Evolutionary conservation across 2,888 invertebrate genomes (phyloP).

Genomic region (Proisotoma minuta): DNA sequence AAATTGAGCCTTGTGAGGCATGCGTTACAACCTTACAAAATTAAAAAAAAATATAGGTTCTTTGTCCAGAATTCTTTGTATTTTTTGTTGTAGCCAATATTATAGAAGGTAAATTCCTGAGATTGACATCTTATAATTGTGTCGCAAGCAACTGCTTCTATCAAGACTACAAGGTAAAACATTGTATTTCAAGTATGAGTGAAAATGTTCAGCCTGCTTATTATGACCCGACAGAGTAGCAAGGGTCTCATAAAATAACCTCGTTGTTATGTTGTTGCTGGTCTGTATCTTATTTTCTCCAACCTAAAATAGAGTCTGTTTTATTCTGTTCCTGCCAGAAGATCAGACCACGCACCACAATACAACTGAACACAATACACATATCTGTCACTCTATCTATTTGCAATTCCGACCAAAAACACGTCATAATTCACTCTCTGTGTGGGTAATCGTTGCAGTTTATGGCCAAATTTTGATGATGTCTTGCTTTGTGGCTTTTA

Average conservation of each 20-base stretch:
- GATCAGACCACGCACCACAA: neutral
- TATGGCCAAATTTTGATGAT: constrained; percentile 2
- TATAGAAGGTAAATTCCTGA: too few species aligned
- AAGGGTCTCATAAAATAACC: neutral
- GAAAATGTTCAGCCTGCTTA: neutral
- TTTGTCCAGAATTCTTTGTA: too few species aligned
- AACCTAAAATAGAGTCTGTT: neutral
- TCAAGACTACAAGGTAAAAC: too few species aligned
- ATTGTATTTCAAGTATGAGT: neutral
- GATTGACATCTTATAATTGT: too few species aligned
- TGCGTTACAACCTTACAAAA: too few species aligned
- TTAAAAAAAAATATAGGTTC: too few species aligned
- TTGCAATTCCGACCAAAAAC: neutral
- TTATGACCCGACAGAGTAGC: neutral
- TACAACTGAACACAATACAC: neutral
- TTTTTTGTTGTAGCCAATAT: too few species aligned
- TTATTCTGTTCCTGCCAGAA: neutral
- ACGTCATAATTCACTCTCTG: neutral
- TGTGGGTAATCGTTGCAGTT: neutral
- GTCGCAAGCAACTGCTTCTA: too few species aligned
- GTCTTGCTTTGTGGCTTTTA: neutral
- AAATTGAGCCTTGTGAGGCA: too few species aligned
- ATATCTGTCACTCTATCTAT: neutral
- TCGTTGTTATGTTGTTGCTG: constrained; percentile 2
- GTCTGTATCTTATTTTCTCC: neutral